Conservation (phyloP, 2,888 invertebrate genomes). For the Venusia cambrica region DNA sequence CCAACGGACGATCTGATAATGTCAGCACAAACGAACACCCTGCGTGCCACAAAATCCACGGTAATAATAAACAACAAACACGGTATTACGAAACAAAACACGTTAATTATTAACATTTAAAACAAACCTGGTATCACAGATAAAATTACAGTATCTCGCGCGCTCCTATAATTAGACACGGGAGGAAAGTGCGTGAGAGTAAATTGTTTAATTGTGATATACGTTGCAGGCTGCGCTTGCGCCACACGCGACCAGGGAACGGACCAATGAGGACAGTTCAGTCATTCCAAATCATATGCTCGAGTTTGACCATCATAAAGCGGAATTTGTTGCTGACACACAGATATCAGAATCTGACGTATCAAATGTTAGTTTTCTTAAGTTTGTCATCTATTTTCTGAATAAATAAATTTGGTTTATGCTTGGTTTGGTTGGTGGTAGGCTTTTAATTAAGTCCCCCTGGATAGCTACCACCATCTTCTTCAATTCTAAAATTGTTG, state of each 20-base stretch:
- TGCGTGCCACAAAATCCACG: slow-evolving; percentile 14
- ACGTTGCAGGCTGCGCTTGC: slow-evolving; percentile 48
- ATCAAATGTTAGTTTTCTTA: no score
- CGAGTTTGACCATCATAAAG: no score
- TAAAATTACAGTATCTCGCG: slow-evolving; percentile 30
- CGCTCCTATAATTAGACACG: slow-evolving; percentile 53
- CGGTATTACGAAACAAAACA: slow-evolving; percentile 33
- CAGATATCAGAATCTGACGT: no score
- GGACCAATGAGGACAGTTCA: slow-evolving; percentile 7
- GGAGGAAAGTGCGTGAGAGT: slow-evolving; percentile 67
- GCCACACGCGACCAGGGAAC: slow-evolving; percentile 41
- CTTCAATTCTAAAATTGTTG: no score
- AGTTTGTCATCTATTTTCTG: no score
- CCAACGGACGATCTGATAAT: slow-evolving; percentile 31
- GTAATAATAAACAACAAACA: slow-evolving; percentile 24
- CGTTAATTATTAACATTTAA: slow-evolving; percentile 51
- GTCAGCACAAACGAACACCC: slow-evolving; percentile 11
- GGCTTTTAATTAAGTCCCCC: no score
- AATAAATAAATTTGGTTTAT: no score
- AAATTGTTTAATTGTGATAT: slow-evolving; percentile 68
- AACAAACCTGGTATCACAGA: slow-evolving; percentile 38
- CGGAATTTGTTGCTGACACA: no score
- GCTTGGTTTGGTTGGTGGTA: no score
- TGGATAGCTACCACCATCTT: no score
- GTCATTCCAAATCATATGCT: slow-evolving; percentile 2